phyloP scores from a whole-genome alignment of 2,888 invertebrate species.

The Dyspetes luteomarginatus region DNA sequence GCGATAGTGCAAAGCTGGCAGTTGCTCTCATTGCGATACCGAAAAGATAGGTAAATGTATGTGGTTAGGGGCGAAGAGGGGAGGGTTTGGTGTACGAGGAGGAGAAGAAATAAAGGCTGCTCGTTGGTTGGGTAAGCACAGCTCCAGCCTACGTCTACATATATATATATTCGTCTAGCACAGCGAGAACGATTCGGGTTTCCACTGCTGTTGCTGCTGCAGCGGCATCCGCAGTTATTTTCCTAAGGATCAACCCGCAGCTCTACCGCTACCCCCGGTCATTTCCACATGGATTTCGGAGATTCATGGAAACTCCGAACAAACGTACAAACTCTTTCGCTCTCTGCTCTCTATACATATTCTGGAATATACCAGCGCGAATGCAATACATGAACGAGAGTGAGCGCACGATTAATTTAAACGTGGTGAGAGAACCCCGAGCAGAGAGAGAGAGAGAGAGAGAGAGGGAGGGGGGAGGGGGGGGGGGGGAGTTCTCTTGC shows the following conservation, averaged over 20 bases:
- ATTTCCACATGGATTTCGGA: constrained; percentile 65
- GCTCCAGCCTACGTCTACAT: neutral
- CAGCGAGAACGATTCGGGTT: constrained; percentile 44
- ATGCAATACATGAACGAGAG: constrained; percentile 25
- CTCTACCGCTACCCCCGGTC: constrained; percentile 26
- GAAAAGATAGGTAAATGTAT: constrained; percentile 21
- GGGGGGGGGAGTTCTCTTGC: constrained; percentile 16
- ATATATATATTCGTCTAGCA: neutral
- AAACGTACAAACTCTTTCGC: constrained; percentile 27
- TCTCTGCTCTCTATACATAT: constrained; percentile 2
- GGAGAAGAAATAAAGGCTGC: constrained; percentile 45
- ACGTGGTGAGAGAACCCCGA: constrained; percentile 47
- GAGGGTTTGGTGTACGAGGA: neutral
- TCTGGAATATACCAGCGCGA: neutral
- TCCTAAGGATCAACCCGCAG: constrained; percentile 45
- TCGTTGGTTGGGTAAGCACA: constrained; percentile 41
- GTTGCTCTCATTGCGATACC: constrained; percentile 34
- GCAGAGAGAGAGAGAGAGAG: neutral
- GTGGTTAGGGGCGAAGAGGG: constrained; percentile 13
- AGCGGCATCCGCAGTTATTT: constrained; percentile 58
- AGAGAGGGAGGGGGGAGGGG: neutral
- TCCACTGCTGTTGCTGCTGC: constrained; percentile 34
- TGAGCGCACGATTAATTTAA: constrained; percentile 65
- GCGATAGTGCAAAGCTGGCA: constrained; percentile 24
- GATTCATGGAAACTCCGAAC: constrained; percentile 58